Evolutionary conservation across 1,140 invertebrate species (phyloP), one percentile per base, ranked within the genome.

Genomic region (Sinella curviseta): DNA sequence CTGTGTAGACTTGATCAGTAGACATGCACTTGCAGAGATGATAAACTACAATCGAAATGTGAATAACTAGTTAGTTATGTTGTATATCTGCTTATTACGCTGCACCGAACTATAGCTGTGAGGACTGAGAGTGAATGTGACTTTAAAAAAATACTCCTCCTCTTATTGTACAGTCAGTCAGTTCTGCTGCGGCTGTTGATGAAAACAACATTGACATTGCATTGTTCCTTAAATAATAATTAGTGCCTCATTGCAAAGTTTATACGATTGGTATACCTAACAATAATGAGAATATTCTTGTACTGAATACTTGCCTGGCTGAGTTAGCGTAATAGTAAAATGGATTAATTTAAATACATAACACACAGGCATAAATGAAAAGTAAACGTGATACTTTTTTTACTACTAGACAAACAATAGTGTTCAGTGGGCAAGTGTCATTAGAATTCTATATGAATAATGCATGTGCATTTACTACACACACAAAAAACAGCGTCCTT

Each of bases 131-230:
- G 70, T 74, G 30, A 34, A 28, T 34, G n/a, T 67, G 30, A 67
- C n/a, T 30, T 8, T 67, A 30, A 8, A 67, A 12, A 67, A 4
- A 70, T 65, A 48, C 67, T 36, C 77, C 39, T 70, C 54, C 74
- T 74, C 70, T 78, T 74, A 35, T 30, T 12, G n/a, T 26, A 8
- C n/a, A 4, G 30, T 24, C 8, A 14, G 60, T n/a, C n/a, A 26
- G 30, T 30, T 30, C 28, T 24, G n/a, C n/a, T n/a, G n/a, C n/a
- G n/a, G n/a, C n/a, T n/a, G n/a, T n/a, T n/a, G n/a, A 26, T 34
- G 57, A 75, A 67, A 60, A 76, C 78, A 80, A 77, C 78, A 80
- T 80, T 80, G 78, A 80, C 78, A 80, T 80, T 80, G 78, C 75
- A 80, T 80, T 80, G 78, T 80, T 76, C 75, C 74, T 39, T 39